Percentiles rank a stretch among this genome's conserved stretches.
phyloP scores from a whole-genome alignment of 2,888 invertebrate species.

The Calliphora vomitoria region DNA sequence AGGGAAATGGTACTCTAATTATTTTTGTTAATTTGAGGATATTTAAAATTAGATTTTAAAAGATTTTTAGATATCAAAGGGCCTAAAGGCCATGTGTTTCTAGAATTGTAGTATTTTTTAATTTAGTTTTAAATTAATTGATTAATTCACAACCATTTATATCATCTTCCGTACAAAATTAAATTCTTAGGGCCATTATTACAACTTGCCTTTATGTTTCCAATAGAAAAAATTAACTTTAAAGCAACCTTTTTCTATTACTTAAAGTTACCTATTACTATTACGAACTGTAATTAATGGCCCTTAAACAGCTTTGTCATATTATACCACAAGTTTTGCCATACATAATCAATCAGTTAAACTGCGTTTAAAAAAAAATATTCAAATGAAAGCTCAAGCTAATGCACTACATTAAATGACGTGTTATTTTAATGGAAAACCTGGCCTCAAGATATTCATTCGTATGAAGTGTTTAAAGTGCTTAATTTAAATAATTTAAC shows the following conservation, averaged over 20 bases:
- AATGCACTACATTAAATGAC: neutral
- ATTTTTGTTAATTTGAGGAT: neutral
- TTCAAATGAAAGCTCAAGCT: neutral
- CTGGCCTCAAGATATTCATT: neutral
- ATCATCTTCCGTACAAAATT: neutral
- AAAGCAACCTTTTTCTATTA: too few species aligned
- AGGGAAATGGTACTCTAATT: neutral
- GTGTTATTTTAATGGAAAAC: neutral
- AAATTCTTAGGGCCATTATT: too few species aligned
- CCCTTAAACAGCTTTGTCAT: neutral
- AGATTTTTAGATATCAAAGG: too few species aligned
- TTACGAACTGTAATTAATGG: too few species aligned
- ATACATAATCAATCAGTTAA: neutral
- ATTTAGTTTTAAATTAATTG: too few species aligned
- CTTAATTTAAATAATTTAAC: conserved; percentile 18
- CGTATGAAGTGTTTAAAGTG: neutral
- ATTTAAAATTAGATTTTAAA: too few species aligned
- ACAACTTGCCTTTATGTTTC: too few species aligned
- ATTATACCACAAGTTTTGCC: neutral
- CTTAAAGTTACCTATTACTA: too few species aligned
- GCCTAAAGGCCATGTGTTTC: too few species aligned
- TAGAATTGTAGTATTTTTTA: too few species aligned
- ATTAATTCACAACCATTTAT: too few species aligned
- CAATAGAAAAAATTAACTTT: too few species aligned
- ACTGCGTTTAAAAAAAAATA: neutral